These are phyloP conservation scores for Tonatia bakeri DNA, from an alignment of 2,113 vertebrate genomes.

Conservation along the genomic window DNA sequence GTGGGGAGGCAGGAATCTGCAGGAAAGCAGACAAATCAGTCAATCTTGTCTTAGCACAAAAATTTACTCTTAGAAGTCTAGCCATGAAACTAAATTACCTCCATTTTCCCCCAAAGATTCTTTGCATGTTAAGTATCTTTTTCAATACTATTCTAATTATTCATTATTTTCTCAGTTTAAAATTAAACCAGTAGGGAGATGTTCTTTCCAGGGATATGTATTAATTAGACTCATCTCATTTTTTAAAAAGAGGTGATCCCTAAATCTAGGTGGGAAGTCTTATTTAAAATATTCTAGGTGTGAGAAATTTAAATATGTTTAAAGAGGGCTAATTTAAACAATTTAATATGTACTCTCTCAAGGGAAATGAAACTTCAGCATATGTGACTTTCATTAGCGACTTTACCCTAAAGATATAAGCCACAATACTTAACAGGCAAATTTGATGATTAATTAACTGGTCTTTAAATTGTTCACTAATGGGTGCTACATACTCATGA, in stretches of 20 bases:
- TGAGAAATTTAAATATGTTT: conserved; percentile 38
- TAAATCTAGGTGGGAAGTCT: conserved; percentile 18
- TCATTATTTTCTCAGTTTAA: conserved; percentile 35
- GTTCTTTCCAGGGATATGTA: conserved; percentile 6
- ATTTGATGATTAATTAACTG: conserved; percentile 51
- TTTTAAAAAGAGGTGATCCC: not conserved
- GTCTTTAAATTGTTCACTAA: conserved; percentile 33
- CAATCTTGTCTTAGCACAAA: not conserved
- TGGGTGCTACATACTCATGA: not conserved
- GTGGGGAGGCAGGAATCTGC: not conserved
- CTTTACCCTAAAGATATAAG: conserved; percentile 14
- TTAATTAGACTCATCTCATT: not conserved
- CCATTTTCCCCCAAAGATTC: not conserved
- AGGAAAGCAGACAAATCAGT: not conserved
- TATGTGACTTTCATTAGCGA: conserved; percentile 36
- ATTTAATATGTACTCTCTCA: not conserved
- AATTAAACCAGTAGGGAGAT: not conserved
- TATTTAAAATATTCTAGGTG: conserved; percentile 37
- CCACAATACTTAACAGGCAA: conserved; percentile 35
- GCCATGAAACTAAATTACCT: not conserved
- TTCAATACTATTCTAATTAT: not conserved
- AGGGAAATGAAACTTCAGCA: conserved; percentile 28
- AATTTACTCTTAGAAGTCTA: not conserved
- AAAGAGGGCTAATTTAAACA: conserved; percentile 42
- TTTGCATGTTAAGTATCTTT: not conserved